Percentiles rank a stretch among this genome's conserved stretches.
Evolutionary conservation across 2,888 invertebrate species (phyloP).

Genomic region (Celastrina argiolus): DNA sequence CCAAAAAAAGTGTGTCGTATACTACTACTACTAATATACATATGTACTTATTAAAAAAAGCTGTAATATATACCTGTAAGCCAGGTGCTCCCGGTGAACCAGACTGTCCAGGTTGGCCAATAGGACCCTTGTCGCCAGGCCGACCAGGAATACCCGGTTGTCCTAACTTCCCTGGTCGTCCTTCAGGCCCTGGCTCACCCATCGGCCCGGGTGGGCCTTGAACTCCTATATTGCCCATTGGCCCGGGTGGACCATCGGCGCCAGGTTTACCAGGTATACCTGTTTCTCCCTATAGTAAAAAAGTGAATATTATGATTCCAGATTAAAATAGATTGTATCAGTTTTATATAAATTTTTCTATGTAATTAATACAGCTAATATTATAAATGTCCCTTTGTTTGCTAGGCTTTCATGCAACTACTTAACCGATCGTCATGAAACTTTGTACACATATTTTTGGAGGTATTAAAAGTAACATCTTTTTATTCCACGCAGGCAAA

Average conservation of each 20-base stretch:
- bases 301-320: neutral
- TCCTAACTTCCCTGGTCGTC: slow-evolving; percentile 83
- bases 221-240: slow-evolving; percentile 80
- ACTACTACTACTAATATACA: too few species aligned
- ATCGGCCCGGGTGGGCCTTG: slow-evolving; percentile 82
- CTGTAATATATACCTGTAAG: slow-evolving; percentile 78
- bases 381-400: too few species aligned
- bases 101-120: slow-evolving; percentile 80
- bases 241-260: slow-evolving; percentile 84
- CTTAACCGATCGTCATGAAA: too few species aligned
- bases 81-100: slow-evolving; percentile 84
- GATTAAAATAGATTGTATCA: too few species aligned
- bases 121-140: slow-evolving; percentile 86
- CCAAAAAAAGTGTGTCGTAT: too few species aligned
- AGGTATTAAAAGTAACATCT: too few species aligned
- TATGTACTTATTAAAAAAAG: too few species aligned
- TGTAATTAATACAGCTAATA: too few species aligned
- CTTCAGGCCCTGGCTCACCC: slow-evolving; percentile 79
- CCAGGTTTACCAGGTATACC: slow-evolving; percentile 86
- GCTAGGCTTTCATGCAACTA: too few species aligned
- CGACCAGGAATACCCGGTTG: slow-evolving; percentile 84
- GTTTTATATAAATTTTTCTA: too few species aligned
- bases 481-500: too few species aligned
- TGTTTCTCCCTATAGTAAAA: slow-evolving; percentile 78
- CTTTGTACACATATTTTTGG: too few species aligned